A percentile compares a stretch with the other conserved stretches of the same genome.
These are phyloP conservation scores for Peromyscus aztecus DNA, from an alignment of 2,797 vertebrate genomes.

Conservation along the genomic window DNA sequence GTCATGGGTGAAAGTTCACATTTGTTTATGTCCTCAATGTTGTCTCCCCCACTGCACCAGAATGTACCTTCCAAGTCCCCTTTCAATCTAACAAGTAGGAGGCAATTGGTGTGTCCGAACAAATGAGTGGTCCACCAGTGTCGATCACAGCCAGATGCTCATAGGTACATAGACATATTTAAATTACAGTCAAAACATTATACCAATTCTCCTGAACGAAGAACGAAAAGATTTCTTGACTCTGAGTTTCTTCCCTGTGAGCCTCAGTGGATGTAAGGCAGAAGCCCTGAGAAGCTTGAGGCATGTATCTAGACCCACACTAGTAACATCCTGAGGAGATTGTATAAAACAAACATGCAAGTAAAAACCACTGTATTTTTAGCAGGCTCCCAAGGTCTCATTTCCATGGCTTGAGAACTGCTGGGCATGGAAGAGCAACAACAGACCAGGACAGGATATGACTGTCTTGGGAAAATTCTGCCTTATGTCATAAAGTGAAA, in stretches of 20 bases:
- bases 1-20: slow-evolving; percentile 29
- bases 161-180: neutral
- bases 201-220: slow-evolving; percentile 39
- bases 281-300: slow-evolving; percentile 34
- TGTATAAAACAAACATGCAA: neutral
- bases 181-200: slow-evolving; percentile 9
- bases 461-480: neutral
- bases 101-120: slow-evolving; percentile 10
- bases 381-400: slow-evolving; percentile 42
- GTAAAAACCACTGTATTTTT: neutral
- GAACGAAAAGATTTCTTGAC: neutral
- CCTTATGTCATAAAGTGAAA: slow-evolving; percentile 50
- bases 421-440: slow-evolving; percentile 7
- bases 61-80: neutral
- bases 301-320: neutral
- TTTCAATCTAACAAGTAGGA: slow-evolving; percentile 29
- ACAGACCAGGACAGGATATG: neutral
- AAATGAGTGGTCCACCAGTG: neutral
- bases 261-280: neutral
- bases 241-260: neutral
- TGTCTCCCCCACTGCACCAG: neutral
- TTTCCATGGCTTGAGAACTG: slow-evolving; percentile 42
- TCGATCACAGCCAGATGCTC: slow-evolving; percentile 39
- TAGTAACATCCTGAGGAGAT: neutral
- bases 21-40: slow-evolving; percentile 46